phyloP scores from a whole-genome alignment of 2,888 invertebrate genomes.

The Eupithecia vulgata region DNA sequence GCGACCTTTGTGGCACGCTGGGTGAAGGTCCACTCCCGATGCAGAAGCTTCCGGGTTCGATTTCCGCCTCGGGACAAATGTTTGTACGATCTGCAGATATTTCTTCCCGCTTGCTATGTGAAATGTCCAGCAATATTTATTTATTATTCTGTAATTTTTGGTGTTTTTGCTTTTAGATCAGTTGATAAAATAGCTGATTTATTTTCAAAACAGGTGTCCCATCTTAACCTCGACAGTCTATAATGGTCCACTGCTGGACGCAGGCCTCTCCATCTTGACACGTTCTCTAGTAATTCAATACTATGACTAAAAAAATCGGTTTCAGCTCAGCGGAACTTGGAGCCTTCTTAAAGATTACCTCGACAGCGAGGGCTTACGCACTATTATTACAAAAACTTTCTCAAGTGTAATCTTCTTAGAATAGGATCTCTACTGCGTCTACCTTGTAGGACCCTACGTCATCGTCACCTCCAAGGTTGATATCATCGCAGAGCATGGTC shows the following conservation, averaged over 20 bases:
- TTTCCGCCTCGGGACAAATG: slow-evolving; percentile 23
- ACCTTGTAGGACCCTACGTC: slow-evolving; percentile 13
- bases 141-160: neutral
- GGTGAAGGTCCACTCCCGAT: neutral
- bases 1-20: neutral
- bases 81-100: slow-evolving; percentile 26
- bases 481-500: slow-evolving; percentile 68
- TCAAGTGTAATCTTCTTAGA: neutral
- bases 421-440: neutral
- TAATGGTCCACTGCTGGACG: too few relatives aligned
- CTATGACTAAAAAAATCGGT: too few relatives aligned
- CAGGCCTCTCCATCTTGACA: too few relatives aligned
- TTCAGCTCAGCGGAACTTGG: too few relatives aligned
- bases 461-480: slow-evolving; percentile 64
- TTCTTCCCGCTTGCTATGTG: too few relatives aligned
- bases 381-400: too few relatives aligned
- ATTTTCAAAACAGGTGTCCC: neutral
- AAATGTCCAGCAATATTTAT: too few relatives aligned
- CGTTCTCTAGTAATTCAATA: neutral
- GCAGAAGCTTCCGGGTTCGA: slow-evolving; percentile 26
- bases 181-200: neutral
- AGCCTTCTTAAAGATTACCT: too few relatives aligned
- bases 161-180: neutral
- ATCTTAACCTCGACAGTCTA: too few relatives aligned
- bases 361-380: too few relatives aligned